Base-by-base conservation (phyloP, 2,888 invertebrate genomes). In the Lysandra coridon region DNA sequence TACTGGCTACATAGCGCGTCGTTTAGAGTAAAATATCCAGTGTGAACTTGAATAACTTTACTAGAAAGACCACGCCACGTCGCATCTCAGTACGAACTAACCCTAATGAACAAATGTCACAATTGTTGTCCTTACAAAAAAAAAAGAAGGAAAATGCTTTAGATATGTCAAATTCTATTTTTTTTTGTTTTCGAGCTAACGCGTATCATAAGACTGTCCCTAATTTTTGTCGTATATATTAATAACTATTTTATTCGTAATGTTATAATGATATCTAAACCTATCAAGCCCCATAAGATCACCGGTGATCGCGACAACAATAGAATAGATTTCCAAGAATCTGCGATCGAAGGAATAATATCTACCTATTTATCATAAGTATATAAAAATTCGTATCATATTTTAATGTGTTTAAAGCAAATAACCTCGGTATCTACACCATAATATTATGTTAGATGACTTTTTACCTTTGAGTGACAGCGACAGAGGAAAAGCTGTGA, bases 141-240 rank as follows among this genome's bases (percentile, higher is more conserved):
- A 4, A 53, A 10, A 14, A 57, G 33, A 57, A 30, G 53, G 49
- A 53, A 2, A 75, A 76, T 14, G 5, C 14, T 14, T 69, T 37
- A 17, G 33, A 53, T 14, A 53, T 33, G 74, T 74, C 74, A 74
- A 74, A 74, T 74, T 74, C 74, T 23, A 74, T 40, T 74, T 44
- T 23, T 74, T 73, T 17, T 33, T 73, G 4, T 17, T 14, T 37
- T n/a, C n/a, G n/a, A n/a, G 60, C 60, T 7, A 62, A 62, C 23
- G n/a, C 23, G 7, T 62, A 62, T 62, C 62, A 23, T 30, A 64
- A 30, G 12, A 10, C 4, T 64, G 30, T 30, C 12, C 12, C 4
- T 30, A 12, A 30, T 10, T 3, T 64, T 64, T 64, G 12, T 12
- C 2, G 64, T 64, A 30, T 64, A 23, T 23, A 64, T 4, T 64